These are phyloP conservation scores for Cosmorhoe ocellata DNA, from an alignment of 2,888 invertebrate genomes.

Conservation along the genomic window DNA sequence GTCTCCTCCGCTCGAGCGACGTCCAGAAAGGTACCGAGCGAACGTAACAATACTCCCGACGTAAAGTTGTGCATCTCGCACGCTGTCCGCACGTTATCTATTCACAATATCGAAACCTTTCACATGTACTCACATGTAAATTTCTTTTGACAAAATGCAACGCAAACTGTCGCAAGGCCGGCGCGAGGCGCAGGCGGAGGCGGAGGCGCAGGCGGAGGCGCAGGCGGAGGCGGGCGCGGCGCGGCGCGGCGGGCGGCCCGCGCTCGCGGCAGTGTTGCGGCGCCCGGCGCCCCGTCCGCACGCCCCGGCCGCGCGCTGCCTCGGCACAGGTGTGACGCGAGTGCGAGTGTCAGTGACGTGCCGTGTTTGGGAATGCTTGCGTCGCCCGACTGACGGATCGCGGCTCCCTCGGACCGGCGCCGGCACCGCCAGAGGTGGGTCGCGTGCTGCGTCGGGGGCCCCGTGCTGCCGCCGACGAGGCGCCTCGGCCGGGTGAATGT, in stretches of 20 bases:
- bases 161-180: constrained; percentile 19
- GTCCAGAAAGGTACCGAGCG: too few relatives aligned
- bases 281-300: constrained; percentile 49
- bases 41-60: too few relatives aligned
- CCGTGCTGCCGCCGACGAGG: constrained; percentile 23
- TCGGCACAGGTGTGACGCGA: constrained; percentile 43
- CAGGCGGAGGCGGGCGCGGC: constrained; percentile 37
- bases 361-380: constrained; percentile 48
- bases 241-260: constrained; percentile 26
- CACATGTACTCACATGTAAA: constrained; percentile 20
- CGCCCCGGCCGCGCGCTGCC: constrained; percentile 16
- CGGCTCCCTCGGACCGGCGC: constrained; percentile 52
- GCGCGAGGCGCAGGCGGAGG: too few relatives aligned
- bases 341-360: constrained; percentile 46
- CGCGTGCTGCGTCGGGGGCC: constrained; percentile 42
- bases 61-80: too few relatives aligned
- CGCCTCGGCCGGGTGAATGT: constrained; percentile 32
- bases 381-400: constrained; percentile 55
- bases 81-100: too few relatives aligned
- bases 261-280: constrained; percentile 58
- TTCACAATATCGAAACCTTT: too few relatives aligned
- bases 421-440: constrained; percentile 66
- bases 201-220: too few relatives aligned
- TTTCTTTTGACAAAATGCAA: constrained; percentile 30
- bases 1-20: too few relatives aligned